These are phyloP conservation scores for Upupa epops DNA, from an alignment of 2,113 vertebrate species.

Conservation along the genomic window DNA sequence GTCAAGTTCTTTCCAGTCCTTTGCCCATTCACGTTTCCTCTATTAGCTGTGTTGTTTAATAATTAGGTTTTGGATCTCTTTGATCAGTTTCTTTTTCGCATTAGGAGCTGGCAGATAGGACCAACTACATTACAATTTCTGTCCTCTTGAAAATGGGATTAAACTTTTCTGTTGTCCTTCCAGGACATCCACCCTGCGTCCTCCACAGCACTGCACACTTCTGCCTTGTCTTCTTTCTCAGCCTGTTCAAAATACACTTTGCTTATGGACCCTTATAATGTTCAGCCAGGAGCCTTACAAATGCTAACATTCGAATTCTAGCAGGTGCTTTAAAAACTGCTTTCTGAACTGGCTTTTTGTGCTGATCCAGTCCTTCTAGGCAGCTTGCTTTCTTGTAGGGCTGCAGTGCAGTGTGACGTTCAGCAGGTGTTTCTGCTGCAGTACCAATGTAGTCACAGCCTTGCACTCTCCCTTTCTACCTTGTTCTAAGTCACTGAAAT, in stretches of 20 bases:
- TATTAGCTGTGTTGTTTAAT: accelerated
- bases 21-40: neutral
- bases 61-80: neutral
- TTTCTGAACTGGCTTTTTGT: neutral
- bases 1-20: neutral
- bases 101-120: neutral
- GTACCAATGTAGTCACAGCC: neutral
- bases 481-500: neutral
- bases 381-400: neutral
- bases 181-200: neutral
- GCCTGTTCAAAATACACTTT: neutral
- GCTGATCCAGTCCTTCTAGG: neutral
- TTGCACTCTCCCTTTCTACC: neutral
- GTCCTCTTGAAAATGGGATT: neutral
- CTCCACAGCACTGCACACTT: neutral
- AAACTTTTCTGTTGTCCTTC: neutral
- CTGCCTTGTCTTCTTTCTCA: neutral
- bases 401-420: neutral
- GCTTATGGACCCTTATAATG: neutral
- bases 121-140: neutral
- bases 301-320: neutral
- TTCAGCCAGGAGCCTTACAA: neutral
- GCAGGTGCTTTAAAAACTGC: neutral
- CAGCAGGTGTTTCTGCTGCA: neutral
- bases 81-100: neutral